These are phyloP conservation scores for Ispidina lecontei DNA, from an alignment of 2,797 vertebrate species.

Conservation along the genomic window DNA sequence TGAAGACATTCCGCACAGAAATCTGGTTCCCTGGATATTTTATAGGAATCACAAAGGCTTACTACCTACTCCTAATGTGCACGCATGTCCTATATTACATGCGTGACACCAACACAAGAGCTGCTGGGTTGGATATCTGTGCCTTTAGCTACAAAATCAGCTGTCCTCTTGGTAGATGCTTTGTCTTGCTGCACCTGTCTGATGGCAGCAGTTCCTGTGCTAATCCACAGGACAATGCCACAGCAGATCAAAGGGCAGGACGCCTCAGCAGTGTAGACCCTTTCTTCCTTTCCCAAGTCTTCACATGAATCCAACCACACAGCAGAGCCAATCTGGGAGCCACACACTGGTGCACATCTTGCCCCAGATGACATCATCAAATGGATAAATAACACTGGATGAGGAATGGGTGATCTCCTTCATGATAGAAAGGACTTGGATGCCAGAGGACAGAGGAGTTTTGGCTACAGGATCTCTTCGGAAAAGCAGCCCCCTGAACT, in stretches of 20 bases:
- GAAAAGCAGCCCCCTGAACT: neutral
- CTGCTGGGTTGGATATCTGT: neutral
- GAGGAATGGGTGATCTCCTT: neutral
- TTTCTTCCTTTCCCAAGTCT: neutral
- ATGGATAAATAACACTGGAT: rapidly evolving
- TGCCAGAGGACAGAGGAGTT: neutral
- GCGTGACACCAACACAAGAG: neutral
- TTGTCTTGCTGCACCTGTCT: neutral
- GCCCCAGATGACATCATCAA: neutral
- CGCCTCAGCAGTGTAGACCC: neutral
- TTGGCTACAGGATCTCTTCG: neutral
- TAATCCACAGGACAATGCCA: neutral
- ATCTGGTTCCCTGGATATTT: neutral
- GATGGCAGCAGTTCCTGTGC: neutral
- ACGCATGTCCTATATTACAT: neutral
- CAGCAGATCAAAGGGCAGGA: neutral
- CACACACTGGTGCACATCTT: neutral
- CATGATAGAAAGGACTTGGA: neutral
- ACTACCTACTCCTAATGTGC: neutral
- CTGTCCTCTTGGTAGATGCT: neutral
- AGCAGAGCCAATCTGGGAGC: neutral
- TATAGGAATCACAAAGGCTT: neutral
- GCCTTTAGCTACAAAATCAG: neutral
- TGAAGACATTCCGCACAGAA: neutral
- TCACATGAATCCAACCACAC: neutral